Conservation (phyloP, 2,113 vertebrate genomes). For the Pogona vitticeps region DNA sequence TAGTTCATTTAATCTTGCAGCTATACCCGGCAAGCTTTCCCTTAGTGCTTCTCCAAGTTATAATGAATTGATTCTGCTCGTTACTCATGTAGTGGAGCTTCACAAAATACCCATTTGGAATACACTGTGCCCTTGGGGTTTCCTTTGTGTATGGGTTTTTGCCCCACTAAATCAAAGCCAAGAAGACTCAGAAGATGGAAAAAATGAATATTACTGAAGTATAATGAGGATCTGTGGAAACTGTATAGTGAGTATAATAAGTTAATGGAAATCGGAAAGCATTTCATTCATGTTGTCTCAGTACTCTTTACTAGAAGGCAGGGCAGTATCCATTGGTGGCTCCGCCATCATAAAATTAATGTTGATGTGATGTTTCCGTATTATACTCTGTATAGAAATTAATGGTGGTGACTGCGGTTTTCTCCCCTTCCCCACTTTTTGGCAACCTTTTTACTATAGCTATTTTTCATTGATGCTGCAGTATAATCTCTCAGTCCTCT, state of each 20-base stretch:
- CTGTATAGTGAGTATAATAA: neutral
- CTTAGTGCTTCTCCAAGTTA: slow-evolving; percentile 10
- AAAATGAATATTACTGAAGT: neutral
- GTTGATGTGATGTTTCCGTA: too few relatives aligned
- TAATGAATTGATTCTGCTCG: slow-evolving; percentile 19
- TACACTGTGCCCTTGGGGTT: neutral
- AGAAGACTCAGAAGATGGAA: neutral
- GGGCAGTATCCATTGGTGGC: too few relatives aligned
- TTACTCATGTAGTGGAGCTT: accelerated
- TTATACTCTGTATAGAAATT: too few relatives aligned
- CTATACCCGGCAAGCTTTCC: slow-evolving; percentile 5
- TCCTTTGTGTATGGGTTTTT: neutral
- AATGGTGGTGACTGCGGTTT: too few relatives aligned
- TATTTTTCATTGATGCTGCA: too few relatives aligned
- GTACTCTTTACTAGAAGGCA: neutral
- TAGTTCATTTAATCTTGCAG: neutral
- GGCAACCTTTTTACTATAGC: too few relatives aligned
- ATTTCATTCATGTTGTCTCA: neutral
- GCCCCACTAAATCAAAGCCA: neutral
- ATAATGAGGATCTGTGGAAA: neutral
- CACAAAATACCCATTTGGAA: slow-evolving; percentile 21
- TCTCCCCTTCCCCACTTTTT: too few relatives aligned
- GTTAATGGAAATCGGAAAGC: slow-evolving; percentile 7
- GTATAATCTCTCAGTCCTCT: too few relatives aligned
- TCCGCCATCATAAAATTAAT: too few relatives aligned